Conservation (phyloP, 2,888 invertebrate species). For the Schizaphis graminum region DNA sequence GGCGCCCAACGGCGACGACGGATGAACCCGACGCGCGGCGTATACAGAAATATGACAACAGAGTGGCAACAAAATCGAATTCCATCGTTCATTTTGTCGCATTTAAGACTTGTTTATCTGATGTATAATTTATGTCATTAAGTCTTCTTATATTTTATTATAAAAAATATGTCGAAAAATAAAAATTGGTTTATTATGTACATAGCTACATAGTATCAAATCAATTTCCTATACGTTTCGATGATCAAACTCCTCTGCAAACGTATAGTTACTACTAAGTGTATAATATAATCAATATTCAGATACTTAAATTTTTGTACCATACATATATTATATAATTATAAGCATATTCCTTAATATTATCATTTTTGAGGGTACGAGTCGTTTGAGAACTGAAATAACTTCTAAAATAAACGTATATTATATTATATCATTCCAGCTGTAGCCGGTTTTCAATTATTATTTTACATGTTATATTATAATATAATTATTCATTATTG, state of each 20-base stretch:
- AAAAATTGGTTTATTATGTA: neutral
- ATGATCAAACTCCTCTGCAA: neutral
- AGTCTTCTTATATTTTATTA: neutral
- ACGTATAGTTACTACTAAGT: neutral
- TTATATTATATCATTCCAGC: neutral
- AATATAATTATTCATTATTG: neutral
- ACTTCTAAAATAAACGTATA: neutral
- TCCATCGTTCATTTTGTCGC: neutral
- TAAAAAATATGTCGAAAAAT: neutral
- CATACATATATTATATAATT: neutral
- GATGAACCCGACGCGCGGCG: neutral
- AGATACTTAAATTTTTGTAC: neutral
- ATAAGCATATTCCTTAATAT: neutral
- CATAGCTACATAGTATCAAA: too few species aligned
- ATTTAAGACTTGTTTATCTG: neutral
- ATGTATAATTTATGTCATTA: neutral
- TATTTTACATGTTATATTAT: neutral
- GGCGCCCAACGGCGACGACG: slow-evolving; percentile 5
- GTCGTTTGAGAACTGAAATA: neutral
- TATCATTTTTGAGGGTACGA: neutral
- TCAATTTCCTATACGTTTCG: neutral
- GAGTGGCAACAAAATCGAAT: neutral
- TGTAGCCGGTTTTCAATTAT: neutral
- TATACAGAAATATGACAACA: neutral
- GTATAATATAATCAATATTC: neutral